Conservation (phyloP, 2,888 invertebrate genomes). For the Agrochola circellaris region DNA sequence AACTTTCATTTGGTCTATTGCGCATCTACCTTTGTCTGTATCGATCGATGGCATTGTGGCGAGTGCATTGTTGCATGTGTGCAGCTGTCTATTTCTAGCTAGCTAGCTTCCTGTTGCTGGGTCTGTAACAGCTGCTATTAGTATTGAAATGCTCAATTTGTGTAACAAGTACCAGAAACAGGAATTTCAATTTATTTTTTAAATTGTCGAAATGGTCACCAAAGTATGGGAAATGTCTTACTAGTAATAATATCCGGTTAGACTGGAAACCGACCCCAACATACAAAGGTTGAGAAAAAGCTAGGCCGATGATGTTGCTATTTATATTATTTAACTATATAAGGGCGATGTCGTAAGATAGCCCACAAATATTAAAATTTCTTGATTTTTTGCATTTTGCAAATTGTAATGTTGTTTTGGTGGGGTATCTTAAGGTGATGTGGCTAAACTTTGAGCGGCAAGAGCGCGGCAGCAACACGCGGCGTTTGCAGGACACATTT, state of each 20-base stretch:
- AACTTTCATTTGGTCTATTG: constrained; percentile 1
- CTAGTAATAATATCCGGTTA: background rate
- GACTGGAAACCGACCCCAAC: background rate
- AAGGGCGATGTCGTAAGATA: background rate
- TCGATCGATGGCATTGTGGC: background rate
- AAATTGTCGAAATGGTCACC: background rate
- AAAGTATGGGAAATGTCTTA: background rate
- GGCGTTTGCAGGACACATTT: no score
- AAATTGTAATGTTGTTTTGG: background rate
- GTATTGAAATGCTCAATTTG: background rate
- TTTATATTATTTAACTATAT: background rate
- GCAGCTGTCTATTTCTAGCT: background rate
- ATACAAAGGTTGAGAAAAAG: background rate
- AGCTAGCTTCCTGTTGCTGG: background rate
- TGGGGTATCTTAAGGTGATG: no score
- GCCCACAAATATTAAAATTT: background rate
- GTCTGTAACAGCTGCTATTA: background rate
- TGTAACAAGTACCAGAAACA: background rate
- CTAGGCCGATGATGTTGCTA: background rate
- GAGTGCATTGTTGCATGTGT: background rate
- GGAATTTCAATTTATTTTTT: background rate
- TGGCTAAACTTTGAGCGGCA: no score
- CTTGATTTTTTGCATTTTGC: background rate
- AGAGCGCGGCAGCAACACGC: no score
- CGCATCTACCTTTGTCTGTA: constrained; percentile 14